Evolutionary conservation across 2,797 vertebrate species (phyloP).

Genomic region (Bovichtus variegatus): DNA sequence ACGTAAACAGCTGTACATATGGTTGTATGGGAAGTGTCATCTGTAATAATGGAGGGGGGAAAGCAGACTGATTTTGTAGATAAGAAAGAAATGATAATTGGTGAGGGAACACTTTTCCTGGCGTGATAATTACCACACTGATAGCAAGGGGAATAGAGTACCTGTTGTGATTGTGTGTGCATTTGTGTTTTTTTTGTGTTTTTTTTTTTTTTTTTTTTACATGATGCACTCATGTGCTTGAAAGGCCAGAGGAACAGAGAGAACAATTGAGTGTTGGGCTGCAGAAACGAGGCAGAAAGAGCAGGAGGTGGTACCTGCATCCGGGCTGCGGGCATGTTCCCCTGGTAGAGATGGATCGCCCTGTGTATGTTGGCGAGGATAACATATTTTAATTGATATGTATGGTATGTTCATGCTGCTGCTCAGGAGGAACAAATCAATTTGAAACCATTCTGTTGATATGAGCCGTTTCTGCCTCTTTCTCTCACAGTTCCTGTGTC

Average conservation of each 20-base stretch:
- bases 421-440: constrained; percentile 78
- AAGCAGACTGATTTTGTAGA: constrained; percentile 57
- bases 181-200: no score
- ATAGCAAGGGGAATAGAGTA: constrained; percentile 64
- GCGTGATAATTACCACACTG: constrained; percentile 72
- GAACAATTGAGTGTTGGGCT: constrained; percentile 10
- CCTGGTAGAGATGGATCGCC: constrained; percentile 45
- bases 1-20: constrained; percentile 58
- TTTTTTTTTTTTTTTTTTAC: constrained; percentile 63
- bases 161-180: constrained; percentile 62
- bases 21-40: constrained; percentile 50
- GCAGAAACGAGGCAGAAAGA: constrained; percentile 12
- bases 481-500: constrained; percentile 73
- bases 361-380: constrained; percentile 30
- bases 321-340: constrained; percentile 13
- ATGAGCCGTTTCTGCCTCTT: constrained; percentile 62
- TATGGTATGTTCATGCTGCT: constrained; percentile 68
- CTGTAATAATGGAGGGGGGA: constrained; percentile 40
- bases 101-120: constrained; percentile 71
- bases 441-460: constrained; percentile 74
- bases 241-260: constrained; percentile 33
- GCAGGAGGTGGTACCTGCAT: constrained; percentile 29
- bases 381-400: constrained; percentile 80
- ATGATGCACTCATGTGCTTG: constrained; percentile 7
- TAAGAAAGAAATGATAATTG: constrained; percentile 74